Percentiles rank a stretch among this genome's conserved stretches.
phyloP scores from a whole-genome alignment of 2,888 invertebrate genomes.

The Anoplius nigerrimus region DNA sequence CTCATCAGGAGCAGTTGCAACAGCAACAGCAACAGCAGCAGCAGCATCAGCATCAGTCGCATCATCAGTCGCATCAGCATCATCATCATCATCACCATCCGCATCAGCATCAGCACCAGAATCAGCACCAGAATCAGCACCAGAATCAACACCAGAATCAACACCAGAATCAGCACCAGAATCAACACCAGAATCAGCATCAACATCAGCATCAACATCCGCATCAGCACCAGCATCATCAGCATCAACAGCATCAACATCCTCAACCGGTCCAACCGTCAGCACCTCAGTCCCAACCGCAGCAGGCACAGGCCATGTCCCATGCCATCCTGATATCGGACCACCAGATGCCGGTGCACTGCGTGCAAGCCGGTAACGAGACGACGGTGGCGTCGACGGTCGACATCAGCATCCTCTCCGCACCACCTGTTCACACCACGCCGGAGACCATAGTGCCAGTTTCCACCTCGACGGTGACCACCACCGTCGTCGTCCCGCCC shows the following conservation, averaged over 20 bases:
- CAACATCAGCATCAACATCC: too few species aligned
- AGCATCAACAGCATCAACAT: too few species aligned
- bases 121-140: conserved; percentile 42
- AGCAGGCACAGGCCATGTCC: conserved; percentile 30
- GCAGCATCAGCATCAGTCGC: conserved; percentile 25
- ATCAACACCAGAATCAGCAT: too few species aligned
- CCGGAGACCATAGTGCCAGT: conserved; percentile 44
- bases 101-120: conserved; percentile 30
- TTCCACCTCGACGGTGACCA: conserved; percentile 26
- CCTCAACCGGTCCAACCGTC: too few species aligned
- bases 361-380: conserved; percentile 41
- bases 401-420: conserved; percentile 62
- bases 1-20: conserved; percentile 48
- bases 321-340: conserved; percentile 37
- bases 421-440: conserved; percentile 44
- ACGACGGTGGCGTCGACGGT: conserved; percentile 61
- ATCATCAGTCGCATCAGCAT: conserved; percentile 5
- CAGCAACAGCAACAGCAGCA: conserved; percentile 40
- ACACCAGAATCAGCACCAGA: too few species aligned
- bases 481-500: conserved; percentile 20
- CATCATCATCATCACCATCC: neutral
- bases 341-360: conserved; percentile 37
- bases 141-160: too few species aligned
- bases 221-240: too few species aligned
- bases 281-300: too few species aligned